Evolutionary conservation across 2,113 vertebrate species (phyloP).

Genomic region (Colaptes auratus): DNA sequence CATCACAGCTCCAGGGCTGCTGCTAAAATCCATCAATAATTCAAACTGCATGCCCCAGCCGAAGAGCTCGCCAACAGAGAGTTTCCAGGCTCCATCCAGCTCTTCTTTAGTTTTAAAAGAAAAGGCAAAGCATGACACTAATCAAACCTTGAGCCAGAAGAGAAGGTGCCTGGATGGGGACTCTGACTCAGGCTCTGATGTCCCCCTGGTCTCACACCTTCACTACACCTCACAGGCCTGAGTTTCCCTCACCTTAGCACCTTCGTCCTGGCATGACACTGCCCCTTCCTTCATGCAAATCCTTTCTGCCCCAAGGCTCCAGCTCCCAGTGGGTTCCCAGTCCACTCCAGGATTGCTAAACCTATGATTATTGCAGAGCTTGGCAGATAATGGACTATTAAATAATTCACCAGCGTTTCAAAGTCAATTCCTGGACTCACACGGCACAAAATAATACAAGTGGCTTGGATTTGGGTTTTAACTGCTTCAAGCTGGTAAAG

Average conservation of each 20-base stretch:
- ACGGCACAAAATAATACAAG: background rate
- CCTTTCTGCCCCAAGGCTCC: background rate
- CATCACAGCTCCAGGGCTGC: background rate
- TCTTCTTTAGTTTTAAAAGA: background rate
- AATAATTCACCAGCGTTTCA: background rate
- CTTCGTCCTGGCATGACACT: background rate
- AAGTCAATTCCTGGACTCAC: background rate
- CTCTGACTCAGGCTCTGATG: background rate
- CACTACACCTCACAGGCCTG: fast-evolving
- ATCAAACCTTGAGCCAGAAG: background rate
- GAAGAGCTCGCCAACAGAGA: background rate
- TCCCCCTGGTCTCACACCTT: background rate
- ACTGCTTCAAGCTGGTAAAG: background rate
- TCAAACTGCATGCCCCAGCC: background rate
- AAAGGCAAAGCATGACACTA: background rate
- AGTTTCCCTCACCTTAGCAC: background rate
- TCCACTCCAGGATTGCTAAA: background rate
- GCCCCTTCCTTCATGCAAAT: background rate
- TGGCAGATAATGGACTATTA: background rate
- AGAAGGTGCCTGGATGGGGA: background rate
- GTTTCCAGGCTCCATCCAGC: background rate
- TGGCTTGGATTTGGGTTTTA: background rate
- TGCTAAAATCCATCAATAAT: conserved; percentile 29
- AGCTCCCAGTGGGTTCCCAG: background rate
- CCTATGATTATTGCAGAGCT: background rate